Conservation (phyloP, 2,113 vertebrate species). For the Thymallus thymallus region DNA sequence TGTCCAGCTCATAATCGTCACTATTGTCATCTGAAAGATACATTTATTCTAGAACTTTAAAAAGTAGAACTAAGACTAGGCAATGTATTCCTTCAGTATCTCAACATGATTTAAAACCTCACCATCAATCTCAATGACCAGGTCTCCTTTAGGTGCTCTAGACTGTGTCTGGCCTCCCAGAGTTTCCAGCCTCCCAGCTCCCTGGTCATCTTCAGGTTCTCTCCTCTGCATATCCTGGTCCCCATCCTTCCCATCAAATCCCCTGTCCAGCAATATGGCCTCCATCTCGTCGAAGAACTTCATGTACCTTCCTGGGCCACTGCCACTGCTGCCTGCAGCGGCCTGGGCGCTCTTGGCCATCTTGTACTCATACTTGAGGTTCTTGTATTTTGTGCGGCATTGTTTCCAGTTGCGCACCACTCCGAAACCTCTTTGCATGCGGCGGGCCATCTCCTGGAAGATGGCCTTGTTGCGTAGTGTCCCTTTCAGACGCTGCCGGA, state of each 20-base stretch:
- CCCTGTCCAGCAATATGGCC: conserved; percentile 79
- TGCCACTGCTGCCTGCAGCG: conserved; percentile 43
- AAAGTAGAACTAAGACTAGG: background rate
- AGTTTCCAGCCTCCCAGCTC: conserved; percentile 13
- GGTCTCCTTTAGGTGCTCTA: conserved; percentile 43
- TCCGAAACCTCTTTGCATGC: conserved; percentile 79
- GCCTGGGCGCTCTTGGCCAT: conserved; percentile 76
- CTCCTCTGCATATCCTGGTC: conserved; percentile 49
- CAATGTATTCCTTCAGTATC: background rate
- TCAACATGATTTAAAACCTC: conserved; percentile 30
- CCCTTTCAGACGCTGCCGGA: conserved; percentile 81
- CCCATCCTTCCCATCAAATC: conserved; percentile 59
- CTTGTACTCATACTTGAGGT: conserved; percentile 90
- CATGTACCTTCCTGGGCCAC: conserved; percentile 79
- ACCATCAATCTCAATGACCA: conserved; percentile 74
- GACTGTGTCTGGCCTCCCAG: conserved; percentile 19
- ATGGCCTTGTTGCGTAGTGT: conserved; percentile 88
- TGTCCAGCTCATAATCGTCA: conserved; percentile 55
- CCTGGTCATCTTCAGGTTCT: conserved; percentile 47
- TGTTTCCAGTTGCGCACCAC: conserved; percentile 91
- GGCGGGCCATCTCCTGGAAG: conserved; percentile 87
- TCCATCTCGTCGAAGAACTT: conserved; percentile 88
- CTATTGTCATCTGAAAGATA: conserved; percentile 62
- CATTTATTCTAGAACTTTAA: no score
- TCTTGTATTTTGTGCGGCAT: conserved; percentile 93